phyloP scores from a whole-genome alignment of 2,113 vertebrate species.

The Podiceps cristatus region DNA sequence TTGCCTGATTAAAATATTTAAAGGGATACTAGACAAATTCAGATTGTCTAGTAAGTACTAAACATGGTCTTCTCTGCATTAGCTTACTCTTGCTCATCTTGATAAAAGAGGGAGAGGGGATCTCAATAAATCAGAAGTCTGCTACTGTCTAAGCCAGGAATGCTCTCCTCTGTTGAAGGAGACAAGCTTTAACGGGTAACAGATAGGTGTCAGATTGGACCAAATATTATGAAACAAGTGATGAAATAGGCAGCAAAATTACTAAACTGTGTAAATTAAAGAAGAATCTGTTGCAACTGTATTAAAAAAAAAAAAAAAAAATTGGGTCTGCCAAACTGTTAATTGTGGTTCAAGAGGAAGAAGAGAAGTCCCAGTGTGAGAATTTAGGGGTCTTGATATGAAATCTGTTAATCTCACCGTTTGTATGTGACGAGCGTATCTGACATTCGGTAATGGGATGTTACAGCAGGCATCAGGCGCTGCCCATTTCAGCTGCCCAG shows the following conservation, averaged over 20 bases:
- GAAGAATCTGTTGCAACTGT: background rate
- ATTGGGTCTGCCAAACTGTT: background rate
- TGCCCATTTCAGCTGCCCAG: background rate
- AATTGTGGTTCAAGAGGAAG: background rate
- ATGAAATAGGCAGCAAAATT: background rate
- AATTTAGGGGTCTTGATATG: background rate
- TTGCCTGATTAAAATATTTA: conserved; percentile 36
- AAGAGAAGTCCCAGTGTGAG: background rate
- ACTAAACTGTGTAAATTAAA: background rate
- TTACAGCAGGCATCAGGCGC: accelerated
- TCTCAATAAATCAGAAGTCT: background rate
- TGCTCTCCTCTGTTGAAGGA: background rate
- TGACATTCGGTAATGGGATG: background rate
- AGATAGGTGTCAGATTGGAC: background rate
- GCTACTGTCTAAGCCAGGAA: background rate
- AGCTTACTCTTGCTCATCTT: background rate
- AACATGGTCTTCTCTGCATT: background rate
- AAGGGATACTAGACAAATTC: conserved; percentile 11
- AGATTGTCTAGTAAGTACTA: background rate
- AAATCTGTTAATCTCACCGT: accelerated
- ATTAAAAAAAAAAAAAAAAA: background rate
- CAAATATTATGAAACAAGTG: background rate
- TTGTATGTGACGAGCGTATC: background rate
- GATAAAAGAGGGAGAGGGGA: background rate
- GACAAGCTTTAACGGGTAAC: background rate